phyloP scores from a whole-genome alignment of 1,140 invertebrate genomes.

The Drosophila bocqueti region DNA sequence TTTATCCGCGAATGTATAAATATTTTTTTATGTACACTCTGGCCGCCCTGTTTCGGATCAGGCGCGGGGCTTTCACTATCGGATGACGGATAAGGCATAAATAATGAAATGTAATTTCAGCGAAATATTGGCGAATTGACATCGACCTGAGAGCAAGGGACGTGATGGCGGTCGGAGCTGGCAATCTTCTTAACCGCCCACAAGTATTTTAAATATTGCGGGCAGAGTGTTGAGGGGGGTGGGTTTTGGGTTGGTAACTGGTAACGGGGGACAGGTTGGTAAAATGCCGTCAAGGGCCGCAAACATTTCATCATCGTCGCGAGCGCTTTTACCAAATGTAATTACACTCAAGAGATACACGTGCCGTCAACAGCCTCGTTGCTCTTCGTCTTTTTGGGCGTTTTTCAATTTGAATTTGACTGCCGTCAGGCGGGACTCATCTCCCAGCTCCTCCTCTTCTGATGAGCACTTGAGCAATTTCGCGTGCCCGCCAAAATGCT shows the following conservation, averaged over 20 bases:
- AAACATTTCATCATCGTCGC: slow-evolving; percentile 55
- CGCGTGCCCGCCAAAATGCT: slow-evolving; percentile 47
- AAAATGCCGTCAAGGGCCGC: slow-evolving; percentile 64
- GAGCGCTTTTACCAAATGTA: slow-evolving; percentile 76
- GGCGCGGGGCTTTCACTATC: slow-evolving; percentile 31
- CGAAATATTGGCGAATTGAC: slow-evolving; percentile 70
- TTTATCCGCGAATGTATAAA: background rate
- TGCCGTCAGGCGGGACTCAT: slow-evolving; percentile 33
- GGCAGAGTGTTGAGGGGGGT: background rate
- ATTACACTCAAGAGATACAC: slow-evolving; percentile 81
- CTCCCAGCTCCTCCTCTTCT: slow-evolving; percentile 19
- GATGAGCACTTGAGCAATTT: slow-evolving; percentile 52
- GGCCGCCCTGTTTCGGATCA: background rate
- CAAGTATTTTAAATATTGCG: slow-evolving; percentile 25
- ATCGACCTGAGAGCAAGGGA: slow-evolving; percentile 41
- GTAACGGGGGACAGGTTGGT: slow-evolving; percentile 26
- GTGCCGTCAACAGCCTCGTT: slow-evolving; percentile 61
- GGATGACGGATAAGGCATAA: slow-evolving; percentile 56
- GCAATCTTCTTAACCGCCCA: slow-evolving; percentile 60
- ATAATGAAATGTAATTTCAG: slow-evolving; percentile 75
- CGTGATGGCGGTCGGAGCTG: background rate
- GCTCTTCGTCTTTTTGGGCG: slow-evolving; percentile 32
- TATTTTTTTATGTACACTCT: slow-evolving; percentile 1
- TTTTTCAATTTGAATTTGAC: slow-evolving; percentile 76
- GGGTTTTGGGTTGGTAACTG: background rate